Base-by-base conservation (phyloP, 2,113 vertebrate species). In the Heptranchias perlo region DNA sequence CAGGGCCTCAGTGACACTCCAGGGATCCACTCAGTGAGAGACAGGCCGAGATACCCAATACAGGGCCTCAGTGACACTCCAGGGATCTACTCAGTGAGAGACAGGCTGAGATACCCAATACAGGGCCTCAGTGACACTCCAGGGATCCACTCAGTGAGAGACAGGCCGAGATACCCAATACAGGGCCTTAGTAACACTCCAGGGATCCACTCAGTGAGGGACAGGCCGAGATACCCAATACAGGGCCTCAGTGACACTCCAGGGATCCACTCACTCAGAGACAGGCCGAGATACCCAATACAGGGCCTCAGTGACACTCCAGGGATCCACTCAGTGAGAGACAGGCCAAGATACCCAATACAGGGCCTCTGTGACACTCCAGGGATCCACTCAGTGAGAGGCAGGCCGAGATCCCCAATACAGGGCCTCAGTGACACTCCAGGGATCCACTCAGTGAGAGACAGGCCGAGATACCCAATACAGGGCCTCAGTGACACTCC, bases 181-280 rank as follows among this genome's bases (percentile, higher is more conserved):
- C 58, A 58, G 58, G 4, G 2, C 4, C 58, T 10, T 10, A 58
- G 58, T 4, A 5, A 6, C 58, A n/a, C 10, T 31, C 0, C 8
- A 25, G 96, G 96, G 96, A 96, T 96, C 94, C 94, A 96, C 96
- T 96, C 96, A 96, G 96, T 96, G 96, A 28, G 21, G 0, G 89
- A 61, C 69, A 0, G 0, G 39, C 93, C 78, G 13, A 5, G 0
- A 1, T 23, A 16, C 21, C 5, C 5, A 18, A 6, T 21, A 6
- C 14, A 23, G n/a, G 39, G 1, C n/a, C 39, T 5, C 39, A 11
- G 69, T n/a, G n/a, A n/a, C n/a, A n/a, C n/a, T n/a, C n/a, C n/a
- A n/a, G n/a, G 7, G 31, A 76, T 11, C 69, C 69, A 35, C 69
- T 31, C 69, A 0, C 28, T 35, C 28, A 73, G 0, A 7, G 23